Conservation (phyloP, 2,888 invertebrate species). For the Rosalia funebris region DNA sequence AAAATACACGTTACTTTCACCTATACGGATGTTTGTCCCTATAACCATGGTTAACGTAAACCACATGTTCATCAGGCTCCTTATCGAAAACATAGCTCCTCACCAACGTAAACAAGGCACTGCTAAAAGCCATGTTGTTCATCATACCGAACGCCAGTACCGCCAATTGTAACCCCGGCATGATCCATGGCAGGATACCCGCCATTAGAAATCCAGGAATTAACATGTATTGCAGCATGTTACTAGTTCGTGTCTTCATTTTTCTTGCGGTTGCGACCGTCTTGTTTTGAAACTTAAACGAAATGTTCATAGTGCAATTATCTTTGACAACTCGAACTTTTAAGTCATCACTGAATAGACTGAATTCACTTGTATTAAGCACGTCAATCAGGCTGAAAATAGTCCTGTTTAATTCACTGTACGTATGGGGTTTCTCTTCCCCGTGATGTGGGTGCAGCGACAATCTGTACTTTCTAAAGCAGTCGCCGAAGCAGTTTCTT, state of each 20-base stretch:
- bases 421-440: too few species aligned
- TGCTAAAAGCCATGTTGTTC: conserved; percentile 75
- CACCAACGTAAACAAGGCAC: conserved; percentile 69
- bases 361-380: conserved; percentile 11
- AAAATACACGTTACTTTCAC: not conserved
- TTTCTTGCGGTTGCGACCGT: conserved; percentile 23
- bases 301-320: conserved; percentile 24
- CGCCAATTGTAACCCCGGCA: conserved; percentile 76
- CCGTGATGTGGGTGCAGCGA: too few species aligned
- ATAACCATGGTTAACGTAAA: conserved; percentile 71
- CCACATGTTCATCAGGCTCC: conserved; percentile 66
- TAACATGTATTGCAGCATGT: conserved; percentile 33
- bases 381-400: not conserved
- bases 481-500: conserved; percentile 34
- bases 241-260: conserved; percentile 35
- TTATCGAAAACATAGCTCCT: conserved; percentile 70
- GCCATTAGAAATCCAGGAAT: conserved; percentile 74
- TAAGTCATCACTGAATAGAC: conserved; percentile 8
- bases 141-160: conserved; percentile 71
- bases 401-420: not conserved
- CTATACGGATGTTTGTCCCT: conserved; percentile 55
- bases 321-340: not conserved
- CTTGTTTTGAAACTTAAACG: conserved; percentile 7
- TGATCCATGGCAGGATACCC: conserved; percentile 73
- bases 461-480: not conserved